phyloP scores from a whole-genome alignment of 2,888 invertebrate species.

The Brachyptera risi region DNA sequence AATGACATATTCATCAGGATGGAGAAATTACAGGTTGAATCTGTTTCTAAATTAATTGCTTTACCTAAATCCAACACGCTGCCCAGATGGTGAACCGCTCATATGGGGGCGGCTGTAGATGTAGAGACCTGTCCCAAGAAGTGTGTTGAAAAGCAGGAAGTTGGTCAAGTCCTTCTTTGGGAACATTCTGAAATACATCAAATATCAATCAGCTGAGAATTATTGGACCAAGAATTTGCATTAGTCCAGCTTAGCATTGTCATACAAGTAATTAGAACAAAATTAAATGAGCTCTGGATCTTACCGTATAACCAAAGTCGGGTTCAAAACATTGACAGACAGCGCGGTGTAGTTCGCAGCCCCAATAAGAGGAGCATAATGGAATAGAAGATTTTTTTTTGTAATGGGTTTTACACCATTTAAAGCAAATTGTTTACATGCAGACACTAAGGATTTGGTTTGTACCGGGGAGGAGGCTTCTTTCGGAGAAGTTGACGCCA shows the following conservation, averaged over 20 bases:
- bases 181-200: slow-evolving; percentile 53
- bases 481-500: neutral
- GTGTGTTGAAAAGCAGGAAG: slow-evolving; percentile 71
- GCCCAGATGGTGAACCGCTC: too few species aligned
- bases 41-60: too few species aligned
- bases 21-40: too few species aligned
- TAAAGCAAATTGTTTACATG: slow-evolving; percentile 25
- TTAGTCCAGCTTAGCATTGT: too few species aligned
- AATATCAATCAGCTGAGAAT: too few species aligned
- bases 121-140: slow-evolving; percentile 79
- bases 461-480: neutral
- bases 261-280: too few species aligned
- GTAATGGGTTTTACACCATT: slow-evolving; percentile 61
- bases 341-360: slow-evolving; percentile 71
- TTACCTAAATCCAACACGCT: too few species aligned
- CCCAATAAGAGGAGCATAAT: slow-evolving; percentile 73
- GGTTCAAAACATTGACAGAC: slow-evolving; percentile 82
- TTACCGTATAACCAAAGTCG: slow-evolving; percentile 68
- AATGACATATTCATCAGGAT: too few species aligned
- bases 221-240: too few species aligned
- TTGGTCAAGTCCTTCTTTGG: slow-evolving; percentile 76
- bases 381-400: slow-evolving; percentile 65
- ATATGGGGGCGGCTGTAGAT: slow-evolving; percentile 77
- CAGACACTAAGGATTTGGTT: neutral
- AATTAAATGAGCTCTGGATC: too few species aligned